Evolutionary conservation across 2,888 invertebrate species (phyloP), one percentile per base, ranked within the genome.

Genomic region (Tiliacea aurago): DNA sequence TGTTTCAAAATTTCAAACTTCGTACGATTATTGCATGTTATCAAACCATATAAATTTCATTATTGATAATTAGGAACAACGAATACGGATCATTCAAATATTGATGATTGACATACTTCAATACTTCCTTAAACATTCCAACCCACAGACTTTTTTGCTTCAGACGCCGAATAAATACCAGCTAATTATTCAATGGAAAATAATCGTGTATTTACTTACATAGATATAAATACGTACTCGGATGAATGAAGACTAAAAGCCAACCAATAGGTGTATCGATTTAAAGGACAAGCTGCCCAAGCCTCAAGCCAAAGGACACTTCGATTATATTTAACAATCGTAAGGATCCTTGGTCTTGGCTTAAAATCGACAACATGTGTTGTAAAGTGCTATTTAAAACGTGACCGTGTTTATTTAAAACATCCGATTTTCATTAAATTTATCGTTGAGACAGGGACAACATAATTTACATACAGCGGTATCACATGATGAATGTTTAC

Each of bases 401-500:
- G n/a, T 28, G 4, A 51, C 23, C 15, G 11, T 23, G 41, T 76
- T 65, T 56, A 58, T 55, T 55, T n/a, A n/a, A 73, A 75, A 55
- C 55, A 41, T 64, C 53, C 37, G 20, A 51, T 23, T 59, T 73
- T 43, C 2, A 41, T 41, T 56, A 51, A 23, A 33, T 65, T 49
- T 55, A 62, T 23, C 43, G 15, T 37, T 49, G 20, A 61, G 64
- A 65, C 49, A 55, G 23, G 23, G 13, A 41, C 49, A 58, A 68
- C 56, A 78, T 67, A 28, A 53, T 47, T 41, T 28, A 33, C 49
- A 55, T 28, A 53, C 77, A 56, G 28, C 62, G 20, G 67, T 83
- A 83, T 80, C 74, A 79, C 49, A 76, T 76, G 55, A 47, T 73
- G 65, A 73, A 70, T 86, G 87, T 86, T 88, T 88, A 84, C 86